A percentile compares a stretch with the other conserved stretches of the same genome.
Evolutionary conservation across 1,140 invertebrate genomes (phyloP).

Genomic region (Drosophila obscura): DNA sequence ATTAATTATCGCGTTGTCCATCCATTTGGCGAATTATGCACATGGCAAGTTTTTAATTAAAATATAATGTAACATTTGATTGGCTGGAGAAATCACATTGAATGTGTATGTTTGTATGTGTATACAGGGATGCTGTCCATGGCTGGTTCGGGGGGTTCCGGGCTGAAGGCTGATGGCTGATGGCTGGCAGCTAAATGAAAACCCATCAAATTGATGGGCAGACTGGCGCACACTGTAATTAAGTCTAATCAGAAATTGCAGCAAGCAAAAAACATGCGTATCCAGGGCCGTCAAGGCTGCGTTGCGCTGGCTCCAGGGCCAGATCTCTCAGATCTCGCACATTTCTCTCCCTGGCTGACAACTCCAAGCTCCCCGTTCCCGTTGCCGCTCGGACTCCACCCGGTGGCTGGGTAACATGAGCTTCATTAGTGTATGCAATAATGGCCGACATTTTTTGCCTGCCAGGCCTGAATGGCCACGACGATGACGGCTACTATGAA

Average conservation of each 20-base stretch:
- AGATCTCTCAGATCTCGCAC: conserved; percentile 39
- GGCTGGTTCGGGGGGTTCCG: too few species aligned
- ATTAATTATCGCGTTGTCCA: conserved; percentile 76
- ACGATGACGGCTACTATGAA: conserved; percentile 38
- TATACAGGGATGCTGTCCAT: conserved; percentile 23
- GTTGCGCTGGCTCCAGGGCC: conserved; percentile 41
- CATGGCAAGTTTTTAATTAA: conserved; percentile 80
- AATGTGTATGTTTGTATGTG: not conserved
- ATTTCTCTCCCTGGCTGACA: not conserved
- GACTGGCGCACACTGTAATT: conserved; percentile 74
- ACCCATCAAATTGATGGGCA: conserved; percentile 74
- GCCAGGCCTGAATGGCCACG: conserved; percentile 60
- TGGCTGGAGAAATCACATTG: conserved; percentile 37
- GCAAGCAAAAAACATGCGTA: conserved; percentile 80
- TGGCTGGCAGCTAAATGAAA: conserved; percentile 53
- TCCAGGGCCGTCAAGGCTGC: conserved; percentile 49
- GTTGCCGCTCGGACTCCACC: not conserved
- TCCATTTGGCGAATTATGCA: conserved; percentile 79
- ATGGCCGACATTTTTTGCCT: conserved; percentile 81
- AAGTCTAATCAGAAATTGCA: conserved; percentile 82
- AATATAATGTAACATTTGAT: conserved; percentile 77
- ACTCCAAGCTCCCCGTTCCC: not conserved
- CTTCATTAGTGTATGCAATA: conserved; percentile 83
- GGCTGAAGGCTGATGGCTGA: too few species aligned
- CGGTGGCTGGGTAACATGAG: conserved; percentile 67